Base-by-base conservation (phyloP, 1,140 invertebrate species). In the Drosophila erecta region DNA sequence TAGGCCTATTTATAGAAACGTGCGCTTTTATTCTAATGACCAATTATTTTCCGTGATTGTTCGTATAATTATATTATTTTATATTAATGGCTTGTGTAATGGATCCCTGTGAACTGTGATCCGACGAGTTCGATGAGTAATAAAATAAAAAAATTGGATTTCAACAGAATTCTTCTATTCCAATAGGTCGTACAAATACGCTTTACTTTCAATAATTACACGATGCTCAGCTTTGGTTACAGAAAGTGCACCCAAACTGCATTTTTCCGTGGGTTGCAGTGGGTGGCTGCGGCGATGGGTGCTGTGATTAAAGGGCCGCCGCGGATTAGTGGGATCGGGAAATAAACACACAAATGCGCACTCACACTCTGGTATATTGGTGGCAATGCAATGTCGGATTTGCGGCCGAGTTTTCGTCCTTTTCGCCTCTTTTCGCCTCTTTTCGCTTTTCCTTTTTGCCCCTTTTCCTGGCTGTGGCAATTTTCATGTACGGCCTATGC, bases 371-470 rank as follows among this genome's bases (percentile, higher is more conserved):
- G 43, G 57, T 51, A 66, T 67, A 56, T 56, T 73, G 75, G 78
- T 44, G 66, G 61, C 73, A 77, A 81, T 84, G 81, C 81, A 85
- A 74, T 86, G 81, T 86, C 73, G 81, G 74, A 80, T 87, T 86
- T 86, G 81, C 67, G 81, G 78, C 78, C 80, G 60, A 60, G 57
- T 74, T 74, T 69, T 49, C 6, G 27, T 15, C 47, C 37, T 30
- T 14, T 30, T 49, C 22, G 44, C 44, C 30, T 27, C 37, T 51
- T 49, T 55, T 70, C 41, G 20, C 38, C n/a, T n/a, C n/a, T 24
- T 24, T 24, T 35, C 7, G 14, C n/a, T 60, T 55, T n/a, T 30
- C 51, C 59, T 58, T 83, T 64, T 7, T 3, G 2, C 30, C 30
- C 7, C 30, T 50, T 27, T 30, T 60, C 77, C 71, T 80, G 56